These are phyloP conservation scores for Galendromus occidentalis DNA, from an alignment of 1,140 invertebrate species.

Conservation along the genomic window DNA sequence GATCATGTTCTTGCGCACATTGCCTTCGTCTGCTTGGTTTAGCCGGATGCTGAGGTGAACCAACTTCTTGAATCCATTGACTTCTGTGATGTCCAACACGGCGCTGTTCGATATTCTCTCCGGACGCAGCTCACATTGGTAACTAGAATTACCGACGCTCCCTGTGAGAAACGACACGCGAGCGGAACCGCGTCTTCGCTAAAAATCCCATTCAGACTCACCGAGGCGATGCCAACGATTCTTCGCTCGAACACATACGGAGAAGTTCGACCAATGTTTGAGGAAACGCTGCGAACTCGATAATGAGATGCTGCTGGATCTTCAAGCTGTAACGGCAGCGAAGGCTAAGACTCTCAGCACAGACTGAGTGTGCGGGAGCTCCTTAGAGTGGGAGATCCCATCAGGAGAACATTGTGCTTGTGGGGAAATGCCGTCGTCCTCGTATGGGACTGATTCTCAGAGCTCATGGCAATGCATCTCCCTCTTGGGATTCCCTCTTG, in stretches of 20 bases:
- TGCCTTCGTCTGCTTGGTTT: background rate
- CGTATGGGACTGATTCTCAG: too few relatives aligned
- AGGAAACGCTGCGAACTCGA: constrained; percentile 4
- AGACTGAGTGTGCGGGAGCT: too few relatives aligned
- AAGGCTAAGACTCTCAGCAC: background rate
- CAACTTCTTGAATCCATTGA: background rate
- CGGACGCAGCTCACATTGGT: background rate
- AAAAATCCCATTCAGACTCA: background rate
- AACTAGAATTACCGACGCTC: background rate
- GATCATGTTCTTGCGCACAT: constrained; percentile 3
- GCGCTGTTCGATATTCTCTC: background rate
- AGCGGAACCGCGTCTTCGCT: too few relatives aligned
- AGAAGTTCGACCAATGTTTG: background rate
- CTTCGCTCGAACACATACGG: background rate
- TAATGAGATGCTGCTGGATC: background rate
- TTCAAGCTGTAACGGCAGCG: background rate
- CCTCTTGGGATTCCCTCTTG: background rate
- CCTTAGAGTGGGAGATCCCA: too few relatives aligned
- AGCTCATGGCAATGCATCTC: too few relatives aligned
- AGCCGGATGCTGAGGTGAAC: constrained; percentile 7
- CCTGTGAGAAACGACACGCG: background rate
- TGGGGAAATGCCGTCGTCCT: too few relatives aligned
- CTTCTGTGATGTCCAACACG: background rate
- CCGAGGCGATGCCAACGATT: background rate
- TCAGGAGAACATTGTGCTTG: too few relatives aligned